Evolutionary conservation across 2,797 vertebrate species (phyloP), one percentile per base, ranked within the genome.

Genomic region (Chelon labrosus): DNA sequence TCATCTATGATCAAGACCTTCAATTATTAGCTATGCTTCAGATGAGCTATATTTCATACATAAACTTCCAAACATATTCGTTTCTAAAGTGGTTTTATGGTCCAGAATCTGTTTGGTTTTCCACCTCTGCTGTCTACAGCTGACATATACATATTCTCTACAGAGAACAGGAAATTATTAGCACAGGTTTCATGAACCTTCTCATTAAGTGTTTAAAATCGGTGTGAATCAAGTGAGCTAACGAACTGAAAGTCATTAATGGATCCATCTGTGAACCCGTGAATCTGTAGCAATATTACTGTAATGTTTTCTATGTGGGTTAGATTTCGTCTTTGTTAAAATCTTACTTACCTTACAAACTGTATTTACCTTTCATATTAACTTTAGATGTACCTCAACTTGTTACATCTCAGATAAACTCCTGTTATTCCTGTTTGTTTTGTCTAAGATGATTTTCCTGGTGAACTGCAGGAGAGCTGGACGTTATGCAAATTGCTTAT

Each of bases 401-500:
- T 35, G 20, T 62, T 57, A 7, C 5, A 10, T 50, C 16, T 54
- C 10, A 27, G 38, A 37, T 9, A 17, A 59, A 35, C 22, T 38
- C 3, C 5, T 56, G 41, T 38, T 73, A 38, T 71, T 57, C n/a
- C 25, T 61, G 35, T 38, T 58, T 64, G 12, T 58, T 25, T 1
- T 38, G 13, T 39, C n/a, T 49, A 17, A 12, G 35, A 64, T 55
- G 3, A 59, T 74, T 67, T 82, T 46, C 39, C 39, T 46, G 53
- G 35, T 22, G 52, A 52, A 61, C 39, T 31, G 47, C 61, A 37
- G 72, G 60, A 58, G 60, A 75, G 39, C 67, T 58, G 27, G 47
- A 74, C 74, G 59, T 77, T 61, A 71, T 68, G 7, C 62, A 63
- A 67, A 87, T 55, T 58, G 37, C 31, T 70, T 25, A 62, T 56